phyloP scores from a whole-genome alignment of 2,113 vertebrate species.

The Nycticorax nycticorax region DNA sequence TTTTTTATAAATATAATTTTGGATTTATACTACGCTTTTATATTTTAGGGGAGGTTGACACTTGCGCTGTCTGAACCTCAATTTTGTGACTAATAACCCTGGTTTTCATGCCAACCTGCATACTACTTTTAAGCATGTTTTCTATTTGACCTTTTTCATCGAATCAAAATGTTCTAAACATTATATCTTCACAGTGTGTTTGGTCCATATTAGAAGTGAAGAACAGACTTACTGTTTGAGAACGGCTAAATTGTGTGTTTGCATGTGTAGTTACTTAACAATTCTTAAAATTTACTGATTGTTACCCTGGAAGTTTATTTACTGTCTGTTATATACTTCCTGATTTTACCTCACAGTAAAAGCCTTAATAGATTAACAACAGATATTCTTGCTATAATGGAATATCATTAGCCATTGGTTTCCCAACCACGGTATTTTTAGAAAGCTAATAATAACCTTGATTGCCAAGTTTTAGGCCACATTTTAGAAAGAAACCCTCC shows the following conservation, averaged over 20 bases:
- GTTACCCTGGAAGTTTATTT: background rate
- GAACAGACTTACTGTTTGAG: background rate
- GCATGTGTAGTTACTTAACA: background rate
- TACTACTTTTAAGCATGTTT: background rate
- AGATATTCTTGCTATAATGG: background rate
- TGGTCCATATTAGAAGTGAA: background rate
- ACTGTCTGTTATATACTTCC: background rate
- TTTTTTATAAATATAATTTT: background rate
- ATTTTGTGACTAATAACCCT: background rate
- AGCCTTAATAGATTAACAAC: background rate
- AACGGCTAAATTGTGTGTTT: background rate
- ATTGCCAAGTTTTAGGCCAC: background rate
- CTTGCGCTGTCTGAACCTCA: background rate
- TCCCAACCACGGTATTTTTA: background rate
- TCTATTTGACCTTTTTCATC: background rate
- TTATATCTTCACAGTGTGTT: background rate
- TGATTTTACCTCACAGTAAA: background rate
- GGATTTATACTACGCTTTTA: background rate
- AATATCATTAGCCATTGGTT: background rate
- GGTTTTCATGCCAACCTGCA: background rate
- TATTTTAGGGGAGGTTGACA: background rate
- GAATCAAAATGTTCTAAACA: background rate
- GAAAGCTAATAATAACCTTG: background rate
- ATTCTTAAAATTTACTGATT: background rate
- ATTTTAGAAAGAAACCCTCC: background rate